These are phyloP conservation scores for Phasianus colchicus DNA, from an alignment of 2,113 vertebrate genomes.

Conservation along the genomic window DNA sequence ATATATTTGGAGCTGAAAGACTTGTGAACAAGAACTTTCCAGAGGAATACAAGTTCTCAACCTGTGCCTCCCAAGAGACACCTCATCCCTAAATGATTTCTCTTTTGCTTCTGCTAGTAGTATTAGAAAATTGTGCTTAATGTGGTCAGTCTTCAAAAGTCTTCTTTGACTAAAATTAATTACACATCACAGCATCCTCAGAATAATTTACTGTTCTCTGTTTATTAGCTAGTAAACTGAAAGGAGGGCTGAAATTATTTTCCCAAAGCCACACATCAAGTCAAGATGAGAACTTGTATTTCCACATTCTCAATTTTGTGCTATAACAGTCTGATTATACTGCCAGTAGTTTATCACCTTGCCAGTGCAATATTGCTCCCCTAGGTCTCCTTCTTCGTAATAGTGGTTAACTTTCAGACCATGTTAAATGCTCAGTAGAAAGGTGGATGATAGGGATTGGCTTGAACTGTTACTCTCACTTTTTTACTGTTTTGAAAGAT, in stretches of 20 bases:
- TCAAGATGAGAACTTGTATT: constrained; percentile 46
- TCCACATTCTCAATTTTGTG: constrained; percentile 34
- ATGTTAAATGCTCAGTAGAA: constrained; percentile 24
- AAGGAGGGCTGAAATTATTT: constrained; percentile 50
- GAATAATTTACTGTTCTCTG: constrained; percentile 25
- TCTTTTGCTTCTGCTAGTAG: neutral
- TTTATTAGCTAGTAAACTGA: constrained; percentile 52
- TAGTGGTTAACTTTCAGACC: constrained; percentile 53
- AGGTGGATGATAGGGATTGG: neutral
- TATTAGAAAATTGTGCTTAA: constrained; percentile 25
- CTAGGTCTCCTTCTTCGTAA: constrained; percentile 38
- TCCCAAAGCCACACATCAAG: constrained; percentile 11
- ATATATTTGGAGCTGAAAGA: rapidly evolving
- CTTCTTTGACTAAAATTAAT: constrained; percentile 46
- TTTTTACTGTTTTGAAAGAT: constrained; percentile 1
- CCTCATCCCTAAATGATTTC: neutral
- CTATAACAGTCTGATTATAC: constrained; percentile 46
- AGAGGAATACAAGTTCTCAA: neutral
- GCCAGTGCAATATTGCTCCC: constrained; percentile 5
- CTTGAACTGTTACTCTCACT: neutral
- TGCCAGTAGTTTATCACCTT: constrained; percentile 45
- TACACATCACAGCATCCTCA: constrained; percentile 8
- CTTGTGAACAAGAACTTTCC: neutral
- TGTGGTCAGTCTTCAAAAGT: constrained; percentile 18
- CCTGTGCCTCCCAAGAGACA: neutral